Evolutionary conservation across 1,140 invertebrate genomes (phyloP).

Genomic region (Drosophila leontia): DNA sequence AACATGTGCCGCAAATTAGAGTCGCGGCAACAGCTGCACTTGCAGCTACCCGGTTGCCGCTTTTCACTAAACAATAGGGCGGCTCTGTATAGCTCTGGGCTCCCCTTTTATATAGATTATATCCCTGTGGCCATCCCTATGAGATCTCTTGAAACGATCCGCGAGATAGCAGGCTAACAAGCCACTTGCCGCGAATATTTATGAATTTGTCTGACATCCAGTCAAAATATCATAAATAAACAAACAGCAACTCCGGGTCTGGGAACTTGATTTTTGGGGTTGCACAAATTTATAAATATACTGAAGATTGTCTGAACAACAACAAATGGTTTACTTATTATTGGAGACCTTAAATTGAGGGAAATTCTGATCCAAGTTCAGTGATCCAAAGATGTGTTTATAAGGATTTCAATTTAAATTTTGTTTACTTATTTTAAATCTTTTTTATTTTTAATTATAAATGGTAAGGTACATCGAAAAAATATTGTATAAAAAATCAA

Average conservation of each 20-base stretch:
- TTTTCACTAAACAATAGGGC: slow-evolving; percentile 74
- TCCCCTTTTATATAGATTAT: slow-evolving; percentile 3
- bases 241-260: slow-evolving; percentile 9
- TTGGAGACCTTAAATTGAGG: background rate
- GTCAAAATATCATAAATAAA: slow-evolving; percentile 63
- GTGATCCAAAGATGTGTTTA: background rate
- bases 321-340: background rate
- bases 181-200: slow-evolving; percentile 52
- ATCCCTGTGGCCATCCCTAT: slow-evolving; percentile 19
- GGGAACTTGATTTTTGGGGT: slow-evolving; percentile 5
- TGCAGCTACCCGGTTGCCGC: slow-evolving; percentile 59
- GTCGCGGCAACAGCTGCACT: slow-evolving; percentile 41
- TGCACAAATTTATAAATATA: slow-evolving; percentile 21
- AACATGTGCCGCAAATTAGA: slow-evolving; percentile 70
- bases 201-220: slow-evolving; percentile 41
- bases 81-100: slow-evolving; percentile 50
- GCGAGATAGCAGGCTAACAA: slow-evolving; percentile 44
- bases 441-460: background rate
- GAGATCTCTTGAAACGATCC: slow-evolving; percentile 28
- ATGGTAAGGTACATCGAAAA: too few relatives aligned
- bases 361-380: background rate
- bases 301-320: slow-evolving; percentile 11
- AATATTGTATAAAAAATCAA: background rate
- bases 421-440: background rate
- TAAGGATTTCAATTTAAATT: background rate